phyloP scores from a whole-genome alignment of 2,113 vertebrate genomes.

The Sylvietta virens region DNA sequence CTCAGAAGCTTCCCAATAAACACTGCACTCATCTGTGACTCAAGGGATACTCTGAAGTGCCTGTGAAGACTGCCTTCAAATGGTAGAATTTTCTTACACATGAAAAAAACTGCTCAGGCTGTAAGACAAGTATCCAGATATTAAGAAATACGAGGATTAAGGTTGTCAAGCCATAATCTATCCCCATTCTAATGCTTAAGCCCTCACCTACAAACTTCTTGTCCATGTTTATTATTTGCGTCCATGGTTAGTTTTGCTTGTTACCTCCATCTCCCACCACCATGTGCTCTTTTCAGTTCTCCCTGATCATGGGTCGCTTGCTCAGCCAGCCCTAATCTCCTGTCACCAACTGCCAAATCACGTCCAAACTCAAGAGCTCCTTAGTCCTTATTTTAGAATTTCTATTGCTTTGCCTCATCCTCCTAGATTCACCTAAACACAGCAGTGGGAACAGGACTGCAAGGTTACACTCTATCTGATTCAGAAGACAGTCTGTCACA shows the following conservation, averaged over 20 bases:
- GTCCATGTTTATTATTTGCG: background rate
- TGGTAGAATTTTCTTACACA: background rate
- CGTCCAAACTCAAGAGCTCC: background rate
- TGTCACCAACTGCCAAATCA: background rate
- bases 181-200: background rate
- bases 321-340: background rate
- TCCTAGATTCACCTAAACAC: background rate
- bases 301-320: background rate
- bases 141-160: background rate
- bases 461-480: background rate
- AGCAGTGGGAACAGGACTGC: background rate
- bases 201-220: background rate
- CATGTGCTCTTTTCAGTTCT: background rate
- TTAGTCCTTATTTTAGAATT: background rate
- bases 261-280: background rate
- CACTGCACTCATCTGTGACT: background rate
- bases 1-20: background rate
- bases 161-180: background rate
- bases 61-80: background rate
- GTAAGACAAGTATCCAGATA: background rate
- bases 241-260: background rate
- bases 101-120: background rate
- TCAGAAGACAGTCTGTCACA: background rate
- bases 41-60: background rate
- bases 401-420: background rate